Percentiles rank a stretch among this genome's conserved stretches.
Conservation (phyloP, 2,888 invertebrate genomes). For the Xestia xanthographa region DNA sequence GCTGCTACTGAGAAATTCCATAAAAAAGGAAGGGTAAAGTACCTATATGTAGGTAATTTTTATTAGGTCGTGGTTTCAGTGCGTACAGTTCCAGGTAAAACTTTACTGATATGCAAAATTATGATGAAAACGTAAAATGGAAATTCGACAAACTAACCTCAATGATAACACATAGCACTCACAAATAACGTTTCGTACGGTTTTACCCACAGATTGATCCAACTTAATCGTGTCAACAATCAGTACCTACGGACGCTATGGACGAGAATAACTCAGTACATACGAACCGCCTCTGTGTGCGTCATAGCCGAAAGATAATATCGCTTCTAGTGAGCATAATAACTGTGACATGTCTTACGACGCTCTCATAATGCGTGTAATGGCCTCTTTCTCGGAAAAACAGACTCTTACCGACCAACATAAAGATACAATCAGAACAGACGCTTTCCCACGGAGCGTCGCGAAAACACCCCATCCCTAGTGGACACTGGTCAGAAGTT, state of each 20-base stretch:
- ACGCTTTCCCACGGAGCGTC: conserved; percentile 85
- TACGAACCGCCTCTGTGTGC: conserved; percentile 80
- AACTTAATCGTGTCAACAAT: conserved; percentile 82
- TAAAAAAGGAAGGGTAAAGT: neutral
- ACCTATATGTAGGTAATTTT: neutral
- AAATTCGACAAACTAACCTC: conserved; percentile 20
- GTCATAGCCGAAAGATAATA: conserved; percentile 87
- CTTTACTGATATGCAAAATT: neutral
- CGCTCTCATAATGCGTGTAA: conserved; percentile 86
- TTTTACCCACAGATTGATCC: conserved; percentile 69
- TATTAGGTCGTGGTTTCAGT: neutral
- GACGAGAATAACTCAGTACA: conserved; percentile 79
- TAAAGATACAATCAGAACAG: conserved; percentile 85
- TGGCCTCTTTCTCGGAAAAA: conserved; percentile 88
- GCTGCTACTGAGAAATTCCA: too few relatives aligned
- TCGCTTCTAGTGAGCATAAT: conserved; percentile 89
- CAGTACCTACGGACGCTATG: conserved; percentile 74
- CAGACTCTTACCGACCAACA: conserved; percentile 82
- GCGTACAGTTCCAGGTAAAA: neutral
- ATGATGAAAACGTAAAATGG: neutral
- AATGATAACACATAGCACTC: conserved; percentile 53
- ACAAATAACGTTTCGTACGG: conserved; percentile 62
- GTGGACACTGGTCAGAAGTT: conserved; percentile 86
- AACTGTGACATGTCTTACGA: conserved; percentile 90
- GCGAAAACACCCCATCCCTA: conserved; percentile 79